Conservation (phyloP, 2,888 invertebrate species). For the Teinopalpus imperialis region DNA sequence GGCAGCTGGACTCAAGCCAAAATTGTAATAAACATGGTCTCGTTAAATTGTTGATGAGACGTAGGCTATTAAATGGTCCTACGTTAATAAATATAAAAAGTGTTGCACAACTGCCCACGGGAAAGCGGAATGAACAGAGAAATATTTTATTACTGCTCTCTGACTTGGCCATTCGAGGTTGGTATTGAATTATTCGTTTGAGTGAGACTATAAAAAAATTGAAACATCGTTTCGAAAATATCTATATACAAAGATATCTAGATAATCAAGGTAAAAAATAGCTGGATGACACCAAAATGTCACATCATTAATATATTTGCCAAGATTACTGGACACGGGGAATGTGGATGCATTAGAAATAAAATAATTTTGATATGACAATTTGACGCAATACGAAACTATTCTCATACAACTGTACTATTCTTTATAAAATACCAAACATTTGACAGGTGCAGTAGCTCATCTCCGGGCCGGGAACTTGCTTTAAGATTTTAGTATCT, state of each 20-base stretch:
- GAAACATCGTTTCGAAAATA: slow-evolving; percentile 10
- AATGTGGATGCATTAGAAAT: slow-evolving; percentile 6
- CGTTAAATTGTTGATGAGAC: slow-evolving; percentile 67
- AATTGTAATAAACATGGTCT: slow-evolving; percentile 71
- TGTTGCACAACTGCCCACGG: slow-evolving; percentile 9
- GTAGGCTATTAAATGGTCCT: slow-evolving; percentile 51
- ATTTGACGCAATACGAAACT: too few species aligned
- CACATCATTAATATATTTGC: slow-evolving; percentile 5
- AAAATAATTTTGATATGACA: background rate
- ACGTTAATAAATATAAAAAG: slow-evolving; percentile 38
- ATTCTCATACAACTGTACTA: too few species aligned
- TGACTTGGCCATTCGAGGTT: slow-evolving; percentile 10
- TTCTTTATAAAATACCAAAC: too few species aligned
- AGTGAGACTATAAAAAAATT: slow-evolving; percentile 14
- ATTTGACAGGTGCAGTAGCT: too few species aligned
- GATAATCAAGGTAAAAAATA: background rate
- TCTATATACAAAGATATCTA: slow-evolving; percentile 3
- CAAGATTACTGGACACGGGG: background rate
- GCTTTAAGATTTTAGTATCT: too few species aligned
- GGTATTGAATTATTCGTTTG: slow-evolving; percentile 19
- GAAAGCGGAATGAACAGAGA: slow-evolving; percentile 13
- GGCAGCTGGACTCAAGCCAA: slow-evolving; percentile 66
- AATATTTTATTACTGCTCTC: slow-evolving; percentile 24
- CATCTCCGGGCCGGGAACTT: too few species aligned
- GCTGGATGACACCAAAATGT: background rate